These are phyloP conservation scores for Lagorchestes hirsutus DNA, from an alignment of 2,797 vertebrate genomes.

Conservation along the genomic window DNA sequence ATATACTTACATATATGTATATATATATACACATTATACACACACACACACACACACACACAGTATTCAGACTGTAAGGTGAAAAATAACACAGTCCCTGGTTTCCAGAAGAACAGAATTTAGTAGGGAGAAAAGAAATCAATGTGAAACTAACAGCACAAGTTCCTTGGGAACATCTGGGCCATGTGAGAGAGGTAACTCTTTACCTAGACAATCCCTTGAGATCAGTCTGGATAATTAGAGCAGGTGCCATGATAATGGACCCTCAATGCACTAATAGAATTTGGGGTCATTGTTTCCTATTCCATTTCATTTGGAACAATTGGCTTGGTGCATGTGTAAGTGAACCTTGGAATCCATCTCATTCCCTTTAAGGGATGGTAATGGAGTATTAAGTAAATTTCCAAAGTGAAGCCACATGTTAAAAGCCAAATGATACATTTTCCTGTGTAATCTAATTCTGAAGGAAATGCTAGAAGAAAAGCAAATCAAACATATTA, in stretches of 20 bases:
- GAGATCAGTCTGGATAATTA: not conserved
- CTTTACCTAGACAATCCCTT: not conserved
- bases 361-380: not conserved
- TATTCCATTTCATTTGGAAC: not conserved
- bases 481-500: not conserved
- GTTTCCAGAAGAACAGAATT: not conserved
- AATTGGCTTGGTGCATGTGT: not conserved
- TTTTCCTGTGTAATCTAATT: not conserved
- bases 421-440: not conserved
- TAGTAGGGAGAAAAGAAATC: not conserved
- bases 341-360: not conserved
- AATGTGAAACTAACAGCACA: not conserved
- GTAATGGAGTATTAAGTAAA: not conserved
- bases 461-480: not conserved
- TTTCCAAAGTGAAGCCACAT: not conserved
- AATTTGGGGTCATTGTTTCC: not conserved
- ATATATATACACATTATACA: too few relatives aligned
- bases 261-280: not conserved
- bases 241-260: not conserved
- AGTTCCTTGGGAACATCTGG: not conserved
- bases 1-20: too few relatives aligned
- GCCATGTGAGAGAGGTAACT: not conserved
- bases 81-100: not conserved
- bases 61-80: not conserved
- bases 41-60: too few relatives aligned